A percentile compares a stretch with the other conserved stretches of the same genome.
Conservation (phyloP, 2,797 vertebrate species). For the Pagetopsis macropterus region DNA sequence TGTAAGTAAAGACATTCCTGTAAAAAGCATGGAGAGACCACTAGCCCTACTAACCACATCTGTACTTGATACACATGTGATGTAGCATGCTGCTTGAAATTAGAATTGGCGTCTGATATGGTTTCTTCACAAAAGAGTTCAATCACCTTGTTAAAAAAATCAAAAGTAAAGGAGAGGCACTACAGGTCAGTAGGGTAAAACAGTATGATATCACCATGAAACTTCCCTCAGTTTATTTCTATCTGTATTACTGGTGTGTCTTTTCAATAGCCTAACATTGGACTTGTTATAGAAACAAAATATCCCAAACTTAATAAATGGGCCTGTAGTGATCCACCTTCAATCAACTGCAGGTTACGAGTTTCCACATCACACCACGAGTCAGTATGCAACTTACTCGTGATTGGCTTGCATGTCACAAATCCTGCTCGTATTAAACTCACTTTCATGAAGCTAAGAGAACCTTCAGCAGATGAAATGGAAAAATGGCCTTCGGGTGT, state of each 20-base stretch:
- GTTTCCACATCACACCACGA: background rate
- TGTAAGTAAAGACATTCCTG: constrained; percentile 63
- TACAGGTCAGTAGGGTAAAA: too few relatives aligned
- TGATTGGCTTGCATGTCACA: background rate
- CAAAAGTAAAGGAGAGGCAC: background rate
- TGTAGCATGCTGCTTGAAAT: constrained; percentile 2
- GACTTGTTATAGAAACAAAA: too few relatives aligned
- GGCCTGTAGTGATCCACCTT: too few relatives aligned
- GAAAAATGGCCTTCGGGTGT: too few relatives aligned
- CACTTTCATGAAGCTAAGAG: background rate
- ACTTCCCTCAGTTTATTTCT: too few relatives aligned
- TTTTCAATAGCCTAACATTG: too few relatives aligned
- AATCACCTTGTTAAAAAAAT: background rate
- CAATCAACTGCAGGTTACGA: background rate
- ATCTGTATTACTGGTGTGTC: too few relatives aligned
- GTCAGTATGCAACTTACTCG: background rate
- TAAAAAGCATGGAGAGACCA: constrained; percentile 61
- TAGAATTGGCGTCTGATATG: background rate
- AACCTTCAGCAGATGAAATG: background rate
- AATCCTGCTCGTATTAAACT: background rate
- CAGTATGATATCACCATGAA: too few relatives aligned
- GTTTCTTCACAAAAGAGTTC: background rate
- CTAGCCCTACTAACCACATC: constrained; percentile 21
- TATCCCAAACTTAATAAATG: too few relatives aligned
- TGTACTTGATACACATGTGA: background rate